These are phyloP conservation scores for Agrilus mali DNA, from an alignment of 2,888 invertebrate species.

Conservation along the genomic window DNA sequence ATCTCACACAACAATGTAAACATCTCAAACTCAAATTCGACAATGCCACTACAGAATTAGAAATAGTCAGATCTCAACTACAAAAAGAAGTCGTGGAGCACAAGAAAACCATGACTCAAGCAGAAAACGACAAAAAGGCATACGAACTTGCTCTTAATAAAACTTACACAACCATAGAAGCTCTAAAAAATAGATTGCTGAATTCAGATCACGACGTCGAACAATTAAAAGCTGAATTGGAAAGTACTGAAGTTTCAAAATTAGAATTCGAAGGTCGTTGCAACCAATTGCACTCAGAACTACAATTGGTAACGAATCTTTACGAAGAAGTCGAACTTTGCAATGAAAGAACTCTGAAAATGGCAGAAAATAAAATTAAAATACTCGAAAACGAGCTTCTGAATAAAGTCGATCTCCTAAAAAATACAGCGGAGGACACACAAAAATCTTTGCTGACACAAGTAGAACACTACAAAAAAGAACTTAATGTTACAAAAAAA, in stretches of 20 bases:
- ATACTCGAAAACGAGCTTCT: slow-evolving; percentile 20
- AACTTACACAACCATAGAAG: slow-evolving; percentile 45
- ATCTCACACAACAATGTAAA: slow-evolving; percentile 12
- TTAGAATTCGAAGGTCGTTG: slow-evolving; percentile 25
- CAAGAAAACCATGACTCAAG: slow-evolving; percentile 35
- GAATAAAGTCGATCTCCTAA: slow-evolving; percentile 18
- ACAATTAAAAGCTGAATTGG: slow-evolving; percentile 35
- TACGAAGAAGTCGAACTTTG: slow-evolving; percentile 27
- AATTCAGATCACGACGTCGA: slow-evolving; percentile 48
- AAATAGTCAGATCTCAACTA: slow-evolving; percentile 7
- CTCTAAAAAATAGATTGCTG: slow-evolving; percentile 42
- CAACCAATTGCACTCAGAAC: slow-evolving; percentile 20
- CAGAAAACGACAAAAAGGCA: slow-evolving; percentile 39
- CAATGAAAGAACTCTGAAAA: slow-evolving; percentile 22
- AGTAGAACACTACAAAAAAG: slow-evolving; percentile 15
- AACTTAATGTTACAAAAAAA: slow-evolving; percentile 16
- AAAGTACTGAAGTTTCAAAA: slow-evolving; percentile 23
- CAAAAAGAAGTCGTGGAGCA: slow-evolving; percentile 17
- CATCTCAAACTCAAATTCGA: slow-evolving; percentile 13
- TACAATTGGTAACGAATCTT: slow-evolving; percentile 18
- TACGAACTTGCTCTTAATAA: slow-evolving; percentile 47
- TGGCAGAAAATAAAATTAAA: slow-evolving; percentile 21
- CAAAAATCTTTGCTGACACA: slow-evolving; percentile 1
- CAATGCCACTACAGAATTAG: slow-evolving; percentile 14
- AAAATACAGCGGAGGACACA: slow-evolving; percentile 6